Evolutionary conservation across 2,888 invertebrate genomes (phyloP), one percentile per base, ranked within the genome.

Genomic region (Acleris emargana): DNA sequence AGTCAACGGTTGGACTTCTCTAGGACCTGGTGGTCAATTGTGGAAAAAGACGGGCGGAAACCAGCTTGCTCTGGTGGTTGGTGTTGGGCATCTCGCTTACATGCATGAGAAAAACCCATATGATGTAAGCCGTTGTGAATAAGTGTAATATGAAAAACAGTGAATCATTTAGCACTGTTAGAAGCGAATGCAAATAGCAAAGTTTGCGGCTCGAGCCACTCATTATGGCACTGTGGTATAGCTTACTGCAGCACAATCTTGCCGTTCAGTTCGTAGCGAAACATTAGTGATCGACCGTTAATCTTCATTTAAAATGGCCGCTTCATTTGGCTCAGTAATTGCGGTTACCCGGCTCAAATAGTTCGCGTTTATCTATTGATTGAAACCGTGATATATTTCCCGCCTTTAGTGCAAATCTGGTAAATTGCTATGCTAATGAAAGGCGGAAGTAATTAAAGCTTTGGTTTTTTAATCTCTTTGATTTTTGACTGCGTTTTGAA

Each of bases 281-380:
- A 50, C 43, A 45, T 58, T 58, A 28, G 32, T 61, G 69, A 67
- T 66, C 66, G 69, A 70, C 69, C 73, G 72, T 76, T 73, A 72
- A 76, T 77, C 76, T 77, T 76, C 75, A 74, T 77, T 76, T 74
- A 72, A 75, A 76, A 73, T 71, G 71, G 70, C 70, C 70, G 70
- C 69, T 73, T 77, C 75, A 76, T 77, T 76, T 73, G 72, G 71
- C 70, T 67, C 71, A 73, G 73, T 74, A 73, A 76, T 73, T 73
- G 72, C 68, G 58, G 62, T 64, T 57, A 58, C 60, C 64, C 59
- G 57, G 38, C 59, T 64, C 64, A 54, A 67, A 64, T 68, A 61
- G 68, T 68, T 68, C 28, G 49, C 54, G 64, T 55, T 60, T 64
- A 55, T 60, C 64, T 60, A 60, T 59, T 60, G 59, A 64, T 64